phyloP scores from a whole-genome alignment of 2,888 invertebrate genomes.

The Drosophila borealis region DNA sequence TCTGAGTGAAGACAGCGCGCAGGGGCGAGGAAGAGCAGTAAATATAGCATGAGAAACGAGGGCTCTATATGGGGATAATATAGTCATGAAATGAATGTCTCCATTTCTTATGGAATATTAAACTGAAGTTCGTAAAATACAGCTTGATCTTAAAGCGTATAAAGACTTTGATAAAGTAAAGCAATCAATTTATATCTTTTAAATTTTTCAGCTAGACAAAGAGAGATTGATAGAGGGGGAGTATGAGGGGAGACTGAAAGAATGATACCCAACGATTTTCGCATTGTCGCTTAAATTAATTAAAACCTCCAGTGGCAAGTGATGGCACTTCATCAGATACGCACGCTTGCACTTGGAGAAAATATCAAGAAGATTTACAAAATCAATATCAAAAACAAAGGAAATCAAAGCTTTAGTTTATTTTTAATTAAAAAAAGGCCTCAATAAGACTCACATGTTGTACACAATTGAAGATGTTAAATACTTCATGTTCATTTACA shows the following conservation, averaged over 20 bases:
- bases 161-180: slow-evolving; percentile 1
- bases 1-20: neutral
- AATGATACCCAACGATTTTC: slow-evolving; percentile 1
- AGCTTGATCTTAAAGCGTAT: slow-evolving; percentile 7
- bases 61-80: neutral
- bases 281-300: slow-evolving; percentile 44
- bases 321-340: slow-evolving; percentile 29
- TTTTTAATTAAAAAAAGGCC: too few species aligned
- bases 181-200: neutral
- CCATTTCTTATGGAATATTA: neutral
- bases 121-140: neutral
- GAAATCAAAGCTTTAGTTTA: too few species aligned
- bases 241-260: neutral
- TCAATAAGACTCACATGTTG: too few species aligned
- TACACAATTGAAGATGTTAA: too few species aligned
- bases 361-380: neutral
- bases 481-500: too few species aligned
- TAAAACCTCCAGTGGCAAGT: slow-evolving; percentile 47
- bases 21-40: neutral
- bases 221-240: neutral
- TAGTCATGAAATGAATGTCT: slow-evolving; percentile 3
- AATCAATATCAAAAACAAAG: too few species aligned
- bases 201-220: neutral
- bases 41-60: slow-evolving; percentile 1
- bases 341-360: slow-evolving; percentile 9